phyloP scores from a whole-genome alignment of 2,888 invertebrate species.

The Patella pellucida region DNA sequence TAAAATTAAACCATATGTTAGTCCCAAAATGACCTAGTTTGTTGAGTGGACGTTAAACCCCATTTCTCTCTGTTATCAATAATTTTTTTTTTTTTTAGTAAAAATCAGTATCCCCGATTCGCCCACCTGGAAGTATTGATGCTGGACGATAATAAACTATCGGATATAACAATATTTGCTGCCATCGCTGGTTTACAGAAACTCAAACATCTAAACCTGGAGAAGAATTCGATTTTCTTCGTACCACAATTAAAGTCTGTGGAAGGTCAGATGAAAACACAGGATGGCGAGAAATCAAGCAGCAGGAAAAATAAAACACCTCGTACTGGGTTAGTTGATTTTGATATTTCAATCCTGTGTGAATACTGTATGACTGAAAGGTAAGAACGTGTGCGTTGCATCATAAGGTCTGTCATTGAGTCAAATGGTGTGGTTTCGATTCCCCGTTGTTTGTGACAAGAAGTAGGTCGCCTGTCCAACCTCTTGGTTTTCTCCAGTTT shows the following conservation, averaged over 20 bases:
- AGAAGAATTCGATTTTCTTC: constrained; percentile 64
- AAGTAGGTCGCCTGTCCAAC: too few species aligned
- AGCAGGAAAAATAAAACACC: constrained; percentile 40
- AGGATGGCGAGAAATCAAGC: constrained; percentile 37
- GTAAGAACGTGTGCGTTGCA: too few species aligned
- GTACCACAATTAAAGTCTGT: constrained; percentile 67
- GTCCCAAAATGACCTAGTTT: too few species aligned
- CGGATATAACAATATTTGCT: constrained; percentile 65
- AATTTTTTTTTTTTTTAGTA: constrained; percentile 42
- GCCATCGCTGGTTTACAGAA: constrained; percentile 66
- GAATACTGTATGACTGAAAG: too few species aligned
- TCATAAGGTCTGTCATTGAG: too few species aligned
- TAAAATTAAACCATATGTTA: too few species aligned
- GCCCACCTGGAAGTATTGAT: constrained; percentile 64
- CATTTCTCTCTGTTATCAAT: too few species aligned
- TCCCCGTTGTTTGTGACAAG: too few species aligned
- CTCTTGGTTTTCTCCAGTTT: too few species aligned
- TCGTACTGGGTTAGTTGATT: constrained; percentile 9
- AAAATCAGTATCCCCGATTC: constrained; percentile 53
- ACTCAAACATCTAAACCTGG: constrained; percentile 64
- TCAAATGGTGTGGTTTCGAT: too few species aligned
- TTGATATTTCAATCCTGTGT: too few species aligned
- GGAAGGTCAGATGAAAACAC: constrained; percentile 59
- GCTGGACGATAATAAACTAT: constrained; percentile 67
- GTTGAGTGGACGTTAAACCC: too few species aligned